Evolutionary conservation across 1,140 invertebrate species (phyloP).

Genomic region (Sarcophaga peregrina): DNA sequence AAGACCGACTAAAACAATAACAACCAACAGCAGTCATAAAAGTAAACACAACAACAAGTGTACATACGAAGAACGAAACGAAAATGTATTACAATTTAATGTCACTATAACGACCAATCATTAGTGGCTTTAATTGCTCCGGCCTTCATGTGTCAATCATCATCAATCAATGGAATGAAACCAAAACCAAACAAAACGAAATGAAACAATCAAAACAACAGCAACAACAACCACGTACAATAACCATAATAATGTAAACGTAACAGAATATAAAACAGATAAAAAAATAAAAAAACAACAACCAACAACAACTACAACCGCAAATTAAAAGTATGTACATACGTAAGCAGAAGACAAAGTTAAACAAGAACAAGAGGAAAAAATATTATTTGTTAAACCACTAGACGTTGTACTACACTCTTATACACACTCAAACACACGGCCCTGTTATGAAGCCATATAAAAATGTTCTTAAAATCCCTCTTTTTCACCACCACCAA

Average conservation of each 20-base stretch:
- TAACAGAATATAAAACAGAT: neutral
- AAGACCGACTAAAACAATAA: neutral
- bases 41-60: no score
- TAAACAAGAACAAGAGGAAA: neutral
- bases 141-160: conserved; percentile 41
- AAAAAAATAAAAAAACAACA: conserved; percentile 23
- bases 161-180: conserved; percentile 30
- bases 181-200: conserved; percentile 1
- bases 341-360: neutral
- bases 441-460: neutral
- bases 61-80: no score
- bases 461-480: no score
- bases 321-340: neutral
- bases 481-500: no score
- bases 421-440: neutral
- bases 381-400: conserved; percentile 37
- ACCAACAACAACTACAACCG: neutral
- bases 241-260: neutral
- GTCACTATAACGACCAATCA: conserved; percentile 41
- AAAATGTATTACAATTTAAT: conserved; percentile 33
- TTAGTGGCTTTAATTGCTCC: conserved; percentile 40
- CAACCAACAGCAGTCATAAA: neutral
- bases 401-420: neutral
- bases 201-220: conserved; percentile 23
- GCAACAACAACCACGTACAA: neutral